These are phyloP conservation scores for Dipodomys merriami DNA, from an alignment of 2,113 vertebrate species.

Conservation along the genomic window DNA sequence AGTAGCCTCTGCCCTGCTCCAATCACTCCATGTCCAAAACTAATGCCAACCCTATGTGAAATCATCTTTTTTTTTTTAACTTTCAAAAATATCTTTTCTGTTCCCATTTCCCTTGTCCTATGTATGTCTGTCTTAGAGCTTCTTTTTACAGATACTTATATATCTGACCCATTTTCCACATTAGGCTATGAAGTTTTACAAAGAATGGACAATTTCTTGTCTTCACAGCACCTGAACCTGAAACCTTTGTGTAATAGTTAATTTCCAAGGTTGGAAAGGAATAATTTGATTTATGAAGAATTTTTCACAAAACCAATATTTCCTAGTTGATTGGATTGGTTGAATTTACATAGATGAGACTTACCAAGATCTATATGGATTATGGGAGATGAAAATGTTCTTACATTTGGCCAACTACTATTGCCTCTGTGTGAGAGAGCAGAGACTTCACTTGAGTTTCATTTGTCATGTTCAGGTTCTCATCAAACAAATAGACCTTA, in stretches of 20 bases:
- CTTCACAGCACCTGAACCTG: background rate
- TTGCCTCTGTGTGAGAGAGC: background rate
- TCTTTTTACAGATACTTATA: background rate
- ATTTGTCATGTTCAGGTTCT: slow-evolving; percentile 21
- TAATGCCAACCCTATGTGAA: background rate
- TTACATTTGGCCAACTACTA: background rate
- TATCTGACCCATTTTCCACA: background rate
- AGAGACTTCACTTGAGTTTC: background rate
- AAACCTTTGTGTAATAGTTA: background rate
- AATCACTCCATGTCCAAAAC: background rate
- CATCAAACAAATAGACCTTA: background rate
- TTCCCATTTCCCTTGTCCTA: background rate
- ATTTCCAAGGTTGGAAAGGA: background rate
- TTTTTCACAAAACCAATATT: background rate
- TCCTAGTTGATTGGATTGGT: background rate
- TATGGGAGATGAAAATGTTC: background rate
- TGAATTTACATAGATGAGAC: background rate
- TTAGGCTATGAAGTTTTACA: background rate
- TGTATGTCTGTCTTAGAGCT: background rate
- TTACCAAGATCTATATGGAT: background rate
- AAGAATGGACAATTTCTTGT: slow-evolving; percentile 26
- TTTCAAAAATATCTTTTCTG: background rate
- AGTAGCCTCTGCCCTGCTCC: background rate
- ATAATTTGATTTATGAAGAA: background rate
- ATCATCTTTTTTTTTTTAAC: background rate